Evolutionary conservation across 2,888 invertebrate species (phyloP), one percentile per base, ranked within the genome.

Genomic region (Heliconius charithonia): DNA sequence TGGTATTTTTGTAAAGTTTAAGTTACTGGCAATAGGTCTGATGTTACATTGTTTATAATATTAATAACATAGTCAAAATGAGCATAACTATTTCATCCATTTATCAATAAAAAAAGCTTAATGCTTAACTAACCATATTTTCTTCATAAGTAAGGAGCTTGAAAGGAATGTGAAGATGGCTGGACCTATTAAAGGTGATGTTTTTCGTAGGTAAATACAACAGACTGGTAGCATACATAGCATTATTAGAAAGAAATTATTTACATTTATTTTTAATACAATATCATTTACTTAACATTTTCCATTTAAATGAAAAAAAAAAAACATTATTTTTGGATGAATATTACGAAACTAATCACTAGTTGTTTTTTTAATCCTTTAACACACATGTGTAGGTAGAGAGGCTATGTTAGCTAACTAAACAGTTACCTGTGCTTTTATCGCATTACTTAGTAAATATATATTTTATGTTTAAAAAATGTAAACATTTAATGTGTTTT

Each of bases 191-290:
- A 77, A 83, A 81, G 84, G 85, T 82, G 86, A 87, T 83, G 62
- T 79, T 29, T 86, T 86, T 81, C 85, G 83, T 85, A 86, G 88
- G 88, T 88, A 87, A 86, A 79, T 65, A 51, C 16, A 25, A 76
- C 51, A 72, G 63, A 37, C 66, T 76, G 59, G 41, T 51, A 59
- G 51, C 32, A 37, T 37, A 37, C 25, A 76, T 56, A 65, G 75
- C 45, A 27, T 59, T 76, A 13, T 45, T 45, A 59, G 59, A 76
- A 29, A 69, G 12, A 72, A 71, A 71, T 51, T 70, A 41, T 27
- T 51, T 27, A 51, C 12, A 71, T 56, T 29, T 29, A 72, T 56
- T 51, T 56, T 27, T 2, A 27, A 63, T 63, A 27, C 6, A 37
- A 37, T 37, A 27, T 63, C 27, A 63, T 63, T 16, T 32, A 59